Conservation (phyloP, 2,113 vertebrate species). For the Alligator mississippiensis region DNA sequence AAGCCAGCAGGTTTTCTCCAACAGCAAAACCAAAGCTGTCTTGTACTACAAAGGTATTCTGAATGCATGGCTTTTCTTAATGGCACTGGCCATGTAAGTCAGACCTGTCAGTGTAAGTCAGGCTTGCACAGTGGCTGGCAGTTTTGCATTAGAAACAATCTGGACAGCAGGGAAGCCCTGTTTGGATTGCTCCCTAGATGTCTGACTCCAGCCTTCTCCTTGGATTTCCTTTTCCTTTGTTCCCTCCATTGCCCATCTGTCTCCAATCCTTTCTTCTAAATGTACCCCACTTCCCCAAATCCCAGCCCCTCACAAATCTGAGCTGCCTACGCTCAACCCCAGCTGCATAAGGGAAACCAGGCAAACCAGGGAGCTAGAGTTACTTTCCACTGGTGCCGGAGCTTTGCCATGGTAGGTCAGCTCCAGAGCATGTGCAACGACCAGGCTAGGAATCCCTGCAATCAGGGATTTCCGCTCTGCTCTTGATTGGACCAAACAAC, state of each 20-base stretch:
- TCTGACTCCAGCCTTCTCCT: background rate
- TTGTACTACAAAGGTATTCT: background rate
- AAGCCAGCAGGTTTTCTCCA: accelerated
- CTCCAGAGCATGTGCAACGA: too few species aligned
- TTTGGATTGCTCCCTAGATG: background rate
- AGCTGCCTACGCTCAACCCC: background rate
- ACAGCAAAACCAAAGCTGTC: background rate
- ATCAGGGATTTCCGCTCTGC: too few species aligned
- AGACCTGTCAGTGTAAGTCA: background rate
- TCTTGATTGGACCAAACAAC: too few species aligned
- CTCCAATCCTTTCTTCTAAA: background rate
- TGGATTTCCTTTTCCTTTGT: background rate
- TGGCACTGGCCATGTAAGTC: background rate
- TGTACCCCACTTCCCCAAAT: background rate
- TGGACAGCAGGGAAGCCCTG: too few species aligned
- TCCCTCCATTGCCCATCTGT: background rate
- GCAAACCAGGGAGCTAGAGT: background rate
- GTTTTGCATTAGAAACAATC: background rate
- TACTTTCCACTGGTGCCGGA: background rate
- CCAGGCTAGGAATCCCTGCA: too few species aligned
- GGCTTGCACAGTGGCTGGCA: background rate
- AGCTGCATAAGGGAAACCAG: background rate
- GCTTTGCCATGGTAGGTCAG: too few species aligned
- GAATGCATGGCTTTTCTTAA: accelerated
- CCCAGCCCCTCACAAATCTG: background rate